These are phyloP conservation scores for Cavia aperea DNA, from an alignment of 2,113 vertebrate species.

Conservation along the genomic window DNA sequence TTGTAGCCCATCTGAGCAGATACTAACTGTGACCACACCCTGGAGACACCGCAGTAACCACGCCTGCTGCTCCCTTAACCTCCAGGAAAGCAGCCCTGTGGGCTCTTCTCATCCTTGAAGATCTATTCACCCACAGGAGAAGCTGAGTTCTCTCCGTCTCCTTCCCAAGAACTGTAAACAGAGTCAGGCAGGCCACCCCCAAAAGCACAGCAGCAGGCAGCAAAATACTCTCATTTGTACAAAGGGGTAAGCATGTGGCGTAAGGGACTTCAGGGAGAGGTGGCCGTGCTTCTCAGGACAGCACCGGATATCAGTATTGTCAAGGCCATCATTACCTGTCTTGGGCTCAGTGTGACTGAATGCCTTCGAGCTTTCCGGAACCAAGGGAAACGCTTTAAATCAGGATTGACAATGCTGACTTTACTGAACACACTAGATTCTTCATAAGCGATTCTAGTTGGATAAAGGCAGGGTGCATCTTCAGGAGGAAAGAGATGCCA, in stretches of 20 bases:
- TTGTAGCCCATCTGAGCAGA: not conserved
- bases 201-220: not conserved
- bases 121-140: constrained; percentile 17
- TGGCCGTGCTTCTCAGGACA: not conserved
- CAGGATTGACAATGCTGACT: constrained; percentile 86
- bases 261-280: not conserved
- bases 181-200: not conserved
- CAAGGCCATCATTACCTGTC: constrained; percentile 83
- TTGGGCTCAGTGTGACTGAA: constrained; percentile 85
- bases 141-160: not conserved
- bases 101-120: not conserved
- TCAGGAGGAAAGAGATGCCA: constrained; percentile 96
- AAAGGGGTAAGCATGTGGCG: not conserved
- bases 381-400: constrained; percentile 80
- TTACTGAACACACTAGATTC: constrained; percentile 97
- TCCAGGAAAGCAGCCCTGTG: not conserved
- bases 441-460: constrained; percentile 95
- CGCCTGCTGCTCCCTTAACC: not conserved
- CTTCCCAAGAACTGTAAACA: not conserved
- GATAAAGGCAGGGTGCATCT: constrained; percentile 87
- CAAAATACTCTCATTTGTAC: not conserved
- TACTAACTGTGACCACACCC: not conserved
- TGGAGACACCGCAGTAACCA: not conserved
- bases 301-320: not conserved
- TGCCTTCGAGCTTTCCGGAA: constrained; percentile 80